Base-by-base conservation (phyloP, 2,113 vertebrate species). In the Gobio gobio region DNA sequence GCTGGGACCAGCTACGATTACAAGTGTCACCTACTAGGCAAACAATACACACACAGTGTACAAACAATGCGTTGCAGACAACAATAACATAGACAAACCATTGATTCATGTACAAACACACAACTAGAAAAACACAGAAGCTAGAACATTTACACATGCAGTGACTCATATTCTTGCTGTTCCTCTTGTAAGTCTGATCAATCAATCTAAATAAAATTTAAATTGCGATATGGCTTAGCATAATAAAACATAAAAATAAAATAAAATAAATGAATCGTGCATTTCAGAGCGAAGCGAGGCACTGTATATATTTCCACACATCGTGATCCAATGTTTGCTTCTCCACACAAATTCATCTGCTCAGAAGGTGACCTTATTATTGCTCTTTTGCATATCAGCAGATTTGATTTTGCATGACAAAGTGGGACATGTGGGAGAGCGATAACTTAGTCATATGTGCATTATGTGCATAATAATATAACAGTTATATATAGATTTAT, bases 1-100 rank as follows among this genome's bases (percentile, higher is more conserved):
- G 66, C 9, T 51, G 66, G 81, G 82, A 83, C 54, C 63, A 78
- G 84, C 13, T 56, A 73, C 40, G 58, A 49, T 82, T 84, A 86
- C 70, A 63, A 70, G 43, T 75, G 47, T 58, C 70, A 40, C 22
- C 59, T 47, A 56, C 26, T 63, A 78, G n/a, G 51, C 24, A 18
- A 29, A 43, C 40, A 36, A 63, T 3, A 76, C 43, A 8, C 49
- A n/a, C 49, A 33, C 63, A 40, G n/a, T 16, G 3, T 26, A 49
- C 40, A 47, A 54, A 78, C 73, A 78, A 77, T 77, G 56, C 33
- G 33, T 14, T 40, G 18, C 33, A 70, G 33, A 78, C 20, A 49
- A 9, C 54, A 18, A 12, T 22, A 36, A 58, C 29, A 68, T 7
- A 54, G 43, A 29, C 7, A 40, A 33, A 40, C 66, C 66, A 40